Percentiles rank a stretch among this genome's conserved stretches.
These are phyloP conservation scores for Actinernus sp. DNA, from an alignment of 92 coral and sea anemone genomes.

Conservation along the genomic window DNA sequence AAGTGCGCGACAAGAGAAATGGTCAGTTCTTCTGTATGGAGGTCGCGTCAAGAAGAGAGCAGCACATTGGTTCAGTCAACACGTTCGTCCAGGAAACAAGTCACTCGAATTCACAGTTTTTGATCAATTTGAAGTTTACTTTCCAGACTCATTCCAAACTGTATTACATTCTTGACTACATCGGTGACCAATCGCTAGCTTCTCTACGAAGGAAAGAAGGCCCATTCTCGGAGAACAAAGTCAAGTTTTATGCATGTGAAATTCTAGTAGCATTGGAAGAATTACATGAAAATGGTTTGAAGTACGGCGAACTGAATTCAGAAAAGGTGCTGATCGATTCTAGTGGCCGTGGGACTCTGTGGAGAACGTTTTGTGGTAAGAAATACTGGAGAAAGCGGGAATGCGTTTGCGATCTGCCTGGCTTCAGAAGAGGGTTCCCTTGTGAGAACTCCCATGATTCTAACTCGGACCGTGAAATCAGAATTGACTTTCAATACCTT, in stretches of 20 bases:
- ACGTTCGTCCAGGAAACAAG: slow-evolving; percentile 59
- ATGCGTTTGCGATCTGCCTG: slow-evolving; percentile 75
- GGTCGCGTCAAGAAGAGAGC: slow-evolving; percentile 57
- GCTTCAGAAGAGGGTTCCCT: slow-evolving; percentile 54
- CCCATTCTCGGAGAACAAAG: slow-evolving; percentile 48
- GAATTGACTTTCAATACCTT: slow-evolving; percentile 30
- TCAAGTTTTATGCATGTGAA: slow-evolving; percentile 77
- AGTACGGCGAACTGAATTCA: slow-evolving; percentile 79
- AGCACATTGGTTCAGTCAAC: slow-evolving; percentile 34
- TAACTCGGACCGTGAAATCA: slow-evolving; percentile 15
- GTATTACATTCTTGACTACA: slow-evolving; percentile 83
- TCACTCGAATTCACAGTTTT: slow-evolving; percentile 58
- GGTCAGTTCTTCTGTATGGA: slow-evolving; percentile 79
- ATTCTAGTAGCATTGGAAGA: slow-evolving; percentile 78
- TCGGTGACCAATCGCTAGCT: slow-evolving; percentile 55
- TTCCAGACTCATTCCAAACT: slow-evolving; percentile 85
- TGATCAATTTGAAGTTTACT: slow-evolving; percentile 75
- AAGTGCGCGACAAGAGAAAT: slow-evolving; percentile 75
- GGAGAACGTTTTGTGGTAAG: slow-evolving; percentile 90
- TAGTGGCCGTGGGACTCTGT: slow-evolving; percentile 77
- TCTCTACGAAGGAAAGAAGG: slow-evolving; percentile 23
- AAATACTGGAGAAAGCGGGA: slow-evolving; percentile 83
- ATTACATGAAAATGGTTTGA: slow-evolving; percentile 65
- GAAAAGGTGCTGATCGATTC: slow-evolving; percentile 68
- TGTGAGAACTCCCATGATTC: slow-evolving; percentile 58